Percentiles rank a stretch among this genome's conserved stretches.
Conservation (phyloP, 2,113 vertebrate species). For the Xenotilapia leptura region DNA sequence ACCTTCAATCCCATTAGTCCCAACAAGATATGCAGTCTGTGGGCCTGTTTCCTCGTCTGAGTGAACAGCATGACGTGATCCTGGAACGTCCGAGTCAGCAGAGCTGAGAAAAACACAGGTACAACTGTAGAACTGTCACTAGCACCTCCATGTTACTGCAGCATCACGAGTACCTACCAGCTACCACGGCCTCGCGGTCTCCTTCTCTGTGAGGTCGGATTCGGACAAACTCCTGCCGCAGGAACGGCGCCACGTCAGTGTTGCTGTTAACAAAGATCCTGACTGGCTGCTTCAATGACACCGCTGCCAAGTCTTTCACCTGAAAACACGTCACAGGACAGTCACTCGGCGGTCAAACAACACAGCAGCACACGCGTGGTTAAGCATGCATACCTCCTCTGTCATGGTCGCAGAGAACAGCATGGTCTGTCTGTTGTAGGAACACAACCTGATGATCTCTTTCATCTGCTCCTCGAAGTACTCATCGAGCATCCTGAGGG, state of each 20-base stretch:
- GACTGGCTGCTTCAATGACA: conserved; percentile 87
- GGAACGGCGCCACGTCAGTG: conserved; percentile 92
- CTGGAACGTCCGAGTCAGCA: conserved; percentile 89
- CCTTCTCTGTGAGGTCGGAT: conserved; percentile 88
- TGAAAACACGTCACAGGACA: conserved; percentile 26
- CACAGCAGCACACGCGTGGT: neutral
- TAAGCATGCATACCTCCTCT: conserved; percentile 77
- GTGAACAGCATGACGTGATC: conserved; percentile 97
- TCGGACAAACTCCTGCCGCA: conserved; percentile 91
- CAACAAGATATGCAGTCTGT: conserved; percentile 92
- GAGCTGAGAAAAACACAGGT: conserved; percentile 64
- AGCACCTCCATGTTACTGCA: neutral
- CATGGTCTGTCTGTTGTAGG: conserved; percentile 93
- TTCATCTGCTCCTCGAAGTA: conserved; percentile 99
- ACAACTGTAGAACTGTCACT: neutral
- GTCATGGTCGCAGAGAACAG: conserved; percentile 98
- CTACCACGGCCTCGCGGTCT: conserved; percentile 89
- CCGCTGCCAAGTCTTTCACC: conserved; percentile 94
- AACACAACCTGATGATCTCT: conserved; percentile 91
- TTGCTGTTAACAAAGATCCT: conserved; percentile 98
- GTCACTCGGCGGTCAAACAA: neutral
- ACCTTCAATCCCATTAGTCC: conserved; percentile 90
- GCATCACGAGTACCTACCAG: conserved; percentile 64
- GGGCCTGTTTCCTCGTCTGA: conserved; percentile 97
- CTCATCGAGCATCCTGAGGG: conserved; percentile 91